Conservation (phyloP, 2,113 vertebrate genomes). For the Eulemur rufifrons region DNA sequence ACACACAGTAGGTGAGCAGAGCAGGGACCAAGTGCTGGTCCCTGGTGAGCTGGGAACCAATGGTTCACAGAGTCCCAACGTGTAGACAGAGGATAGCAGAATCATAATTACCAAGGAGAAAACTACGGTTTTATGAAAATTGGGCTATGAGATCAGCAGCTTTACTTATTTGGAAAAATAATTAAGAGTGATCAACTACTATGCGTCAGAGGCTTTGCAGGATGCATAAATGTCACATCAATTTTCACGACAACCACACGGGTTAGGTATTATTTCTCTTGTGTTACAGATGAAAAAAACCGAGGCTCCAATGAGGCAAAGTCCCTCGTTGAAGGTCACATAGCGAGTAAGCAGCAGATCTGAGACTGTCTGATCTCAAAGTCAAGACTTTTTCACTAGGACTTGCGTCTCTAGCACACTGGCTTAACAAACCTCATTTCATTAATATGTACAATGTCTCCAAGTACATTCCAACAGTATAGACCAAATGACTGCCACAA, state of each 20-base stretch:
- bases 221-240: neutral
- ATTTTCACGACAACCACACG: neutral
- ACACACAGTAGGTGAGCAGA: neutral
- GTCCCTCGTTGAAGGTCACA: neutral
- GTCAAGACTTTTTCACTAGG: neutral
- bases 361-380: neutral
- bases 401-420: neutral
- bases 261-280: neutral
- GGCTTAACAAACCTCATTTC: constrained; percentile 36
- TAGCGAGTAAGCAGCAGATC: neutral
- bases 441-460: constrained; percentile 32
- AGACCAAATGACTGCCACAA: constrained; percentile 23
- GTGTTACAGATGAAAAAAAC: neutral
- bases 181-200: neutral
- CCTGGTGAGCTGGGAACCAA: neutral
- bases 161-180: neutral
- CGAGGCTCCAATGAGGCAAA: neutral
- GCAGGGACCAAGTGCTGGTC: neutral
- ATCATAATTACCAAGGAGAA: neutral
- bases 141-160: neutral
- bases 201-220: neutral
- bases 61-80: neutral
- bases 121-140: neutral
- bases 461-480: neutral
- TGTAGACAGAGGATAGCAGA: neutral